Evolutionary conservation across 2,113 vertebrate species (phyloP), one percentile per base, ranked within the genome.

Genomic region (Ameiurus melas): DNA sequence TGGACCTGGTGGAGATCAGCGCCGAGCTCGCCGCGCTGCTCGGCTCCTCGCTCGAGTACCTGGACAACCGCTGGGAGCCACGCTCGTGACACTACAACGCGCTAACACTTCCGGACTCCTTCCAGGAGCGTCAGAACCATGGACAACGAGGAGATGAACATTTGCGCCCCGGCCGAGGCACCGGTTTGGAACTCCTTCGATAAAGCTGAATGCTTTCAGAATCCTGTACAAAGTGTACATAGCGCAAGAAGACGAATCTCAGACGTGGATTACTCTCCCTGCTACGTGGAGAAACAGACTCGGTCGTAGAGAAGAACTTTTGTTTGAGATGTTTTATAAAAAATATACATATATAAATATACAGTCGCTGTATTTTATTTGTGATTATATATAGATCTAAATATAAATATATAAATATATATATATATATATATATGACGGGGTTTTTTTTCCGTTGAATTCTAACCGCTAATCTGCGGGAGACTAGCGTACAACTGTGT

Each of bases 1-100:
- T 97, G 91, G 97, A 97, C 90, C 95, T 97, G 92, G 97, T 97
- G 3, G 97, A 97, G 93, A 97, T 97, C 89, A 97, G 96, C 19
- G 94, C 92, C 0, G 96, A 97, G 90, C 95, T 97, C 83, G 96
- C 96, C 91, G 94, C 95, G 30, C 94, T 97, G 91, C 95, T 97
- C 0, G 97, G 97, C 83, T 97, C 96, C n/a, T 95, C 96, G 0
- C 86, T 97, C 33, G 96, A 97, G 92, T 97, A 96, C 93, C 87
- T 97, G 57, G 93, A 93, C 47, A 88, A 89, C 87, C 89, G 87
- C 88, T 91, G 91, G 91, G 91, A 91, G 20, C 89, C 92, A 12
- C 86, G 89, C 53, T 92, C 88, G 19, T 93, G 91, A 93, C 88
- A 71, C 73, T 39, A 87, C 73, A 83, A 64, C n/a, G 30, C 62